These are phyloP conservation scores for Pseudomyrmex dendroicus DNA, from an alignment of 1,140 invertebrate genomes.

Conservation along the genomic window DNA sequence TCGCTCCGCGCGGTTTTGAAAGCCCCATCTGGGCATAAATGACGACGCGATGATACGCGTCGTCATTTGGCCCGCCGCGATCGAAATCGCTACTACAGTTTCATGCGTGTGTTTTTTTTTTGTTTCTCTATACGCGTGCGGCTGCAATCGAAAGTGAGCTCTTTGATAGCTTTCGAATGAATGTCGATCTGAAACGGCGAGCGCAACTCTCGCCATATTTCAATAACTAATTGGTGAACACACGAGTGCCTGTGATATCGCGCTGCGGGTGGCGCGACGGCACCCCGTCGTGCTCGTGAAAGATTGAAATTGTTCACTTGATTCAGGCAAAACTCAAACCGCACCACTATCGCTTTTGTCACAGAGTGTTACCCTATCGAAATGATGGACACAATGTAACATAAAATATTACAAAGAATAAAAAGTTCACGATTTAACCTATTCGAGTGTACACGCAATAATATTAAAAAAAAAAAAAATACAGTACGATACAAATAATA, in stretches of 20 bases:
- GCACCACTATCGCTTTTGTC: not conserved
- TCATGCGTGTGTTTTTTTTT: not conserved
- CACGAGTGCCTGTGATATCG: not conserved
- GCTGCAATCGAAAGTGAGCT: conserved; percentile 26
- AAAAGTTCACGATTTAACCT: too few relatives aligned
- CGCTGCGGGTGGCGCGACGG: not conserved
- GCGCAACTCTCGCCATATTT: not conserved
- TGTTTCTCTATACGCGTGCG: not conserved
- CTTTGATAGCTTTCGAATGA: conserved; percentile 15
- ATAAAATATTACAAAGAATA: too few relatives aligned
- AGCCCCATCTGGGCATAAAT: not conserved
- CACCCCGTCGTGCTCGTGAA: not conserved
- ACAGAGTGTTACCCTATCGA: not conserved
- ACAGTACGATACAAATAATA: too few relatives aligned
- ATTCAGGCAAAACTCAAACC: not conserved
- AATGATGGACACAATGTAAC: not conserved
- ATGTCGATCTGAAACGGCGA: conserved; percentile 9
- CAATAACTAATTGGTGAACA: not conserved
- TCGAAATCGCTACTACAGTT: too few relatives aligned
- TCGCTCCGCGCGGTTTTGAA: not conserved
- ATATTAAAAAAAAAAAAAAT: too few relatives aligned
- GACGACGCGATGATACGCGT: not conserved
- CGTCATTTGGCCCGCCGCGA: not conserved
- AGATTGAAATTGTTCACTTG: conserved; percentile 25
- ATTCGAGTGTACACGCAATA: too few relatives aligned